These are phyloP conservation scores for Phaenicophaeus curvirostris DNA, from an alignment of 2,797 vertebrate species.

Conservation along the genomic window DNA sequence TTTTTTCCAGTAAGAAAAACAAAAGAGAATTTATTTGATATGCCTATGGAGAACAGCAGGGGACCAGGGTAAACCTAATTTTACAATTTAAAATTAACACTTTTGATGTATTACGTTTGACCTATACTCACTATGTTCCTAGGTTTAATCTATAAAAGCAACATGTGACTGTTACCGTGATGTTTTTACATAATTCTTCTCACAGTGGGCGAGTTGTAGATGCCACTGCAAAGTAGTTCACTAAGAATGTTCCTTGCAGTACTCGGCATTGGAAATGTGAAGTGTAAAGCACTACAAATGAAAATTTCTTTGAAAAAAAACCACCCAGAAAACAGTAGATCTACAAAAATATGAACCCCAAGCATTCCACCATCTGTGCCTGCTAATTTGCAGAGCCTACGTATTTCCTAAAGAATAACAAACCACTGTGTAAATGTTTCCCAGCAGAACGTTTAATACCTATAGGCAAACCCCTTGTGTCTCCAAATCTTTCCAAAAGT, in stretches of 20 bases:
- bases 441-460: neutral
- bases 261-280: neutral
- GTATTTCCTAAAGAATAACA: neutral
- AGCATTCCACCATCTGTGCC: neutral
- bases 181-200: neutral
- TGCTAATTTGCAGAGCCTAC: neutral
- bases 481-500: no score
- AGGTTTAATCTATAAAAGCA: neutral
- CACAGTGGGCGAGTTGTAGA: neutral
- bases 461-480: neutral
- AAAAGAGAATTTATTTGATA: neutral
- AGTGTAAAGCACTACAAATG: neutral
- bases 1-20: neutral
- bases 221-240: neutral
- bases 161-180: neutral
- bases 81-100: neutral
- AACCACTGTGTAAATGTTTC: neutral
- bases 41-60: neutral
- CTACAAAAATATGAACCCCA: neutral
- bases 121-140: neutral
- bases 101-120: neutral
- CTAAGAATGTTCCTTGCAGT: neutral
- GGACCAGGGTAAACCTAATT: neutral
- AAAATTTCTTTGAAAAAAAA: neutral
- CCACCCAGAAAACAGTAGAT: neutral